phyloP scores from a whole-genome alignment of 1,140 invertebrate species.

The Drosophila pallidifrons region DNA sequence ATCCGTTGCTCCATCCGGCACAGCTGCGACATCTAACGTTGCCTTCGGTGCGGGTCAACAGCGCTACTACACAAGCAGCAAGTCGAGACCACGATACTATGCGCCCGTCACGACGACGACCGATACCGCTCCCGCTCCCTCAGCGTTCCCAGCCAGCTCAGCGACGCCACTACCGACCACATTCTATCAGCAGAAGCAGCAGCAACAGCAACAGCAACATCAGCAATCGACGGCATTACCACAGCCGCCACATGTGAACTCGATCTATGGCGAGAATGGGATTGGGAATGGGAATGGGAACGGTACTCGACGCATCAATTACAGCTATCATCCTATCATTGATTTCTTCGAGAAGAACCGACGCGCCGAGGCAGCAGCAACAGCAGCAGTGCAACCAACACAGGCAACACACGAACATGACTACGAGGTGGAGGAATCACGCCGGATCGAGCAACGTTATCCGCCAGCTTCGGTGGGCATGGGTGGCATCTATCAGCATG shows the following conservation, averaged over 20 bases:
- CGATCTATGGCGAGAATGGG: constrained; percentile 48
- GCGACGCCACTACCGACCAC: constrained; percentile 65
- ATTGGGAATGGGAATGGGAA: constrained; percentile 31
- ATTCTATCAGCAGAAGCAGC: constrained; percentile 43
- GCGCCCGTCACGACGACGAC: constrained; percentile 58
- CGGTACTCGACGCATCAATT: constrained; percentile 88
- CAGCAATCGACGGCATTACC: constrained; percentile 63
- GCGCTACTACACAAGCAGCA: constrained; percentile 37
- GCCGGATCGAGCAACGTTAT: constrained; percentile 57
- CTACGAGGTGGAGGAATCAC: constrained; percentile 52
- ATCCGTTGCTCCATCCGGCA: constrained; percentile 66
- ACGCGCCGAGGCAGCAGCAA: constrained; percentile 32
- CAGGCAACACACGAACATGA: constrained; percentile 11
- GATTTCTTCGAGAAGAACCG: constrained; percentile 89
- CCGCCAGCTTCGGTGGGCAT: constrained; percentile 33
- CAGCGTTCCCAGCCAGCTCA: constrained; percentile 46
- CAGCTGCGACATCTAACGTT: constrained; percentile 63
- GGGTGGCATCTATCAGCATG: constrained; percentile 53
- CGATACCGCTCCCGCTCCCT: constrained; percentile 19
- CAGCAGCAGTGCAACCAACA: neutral
- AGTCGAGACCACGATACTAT: constrained; percentile 77
- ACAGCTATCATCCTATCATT: constrained; percentile 94
- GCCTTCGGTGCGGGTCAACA: constrained; percentile 44
- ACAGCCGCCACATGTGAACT: constrained; percentile 67
- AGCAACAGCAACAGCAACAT: constrained; percentile 54